Evolutionary conservation across 2,888 invertebrate genomes (phyloP), one percentile per base, ranked within the genome.

Genomic region (Noctua janthina): DNA sequence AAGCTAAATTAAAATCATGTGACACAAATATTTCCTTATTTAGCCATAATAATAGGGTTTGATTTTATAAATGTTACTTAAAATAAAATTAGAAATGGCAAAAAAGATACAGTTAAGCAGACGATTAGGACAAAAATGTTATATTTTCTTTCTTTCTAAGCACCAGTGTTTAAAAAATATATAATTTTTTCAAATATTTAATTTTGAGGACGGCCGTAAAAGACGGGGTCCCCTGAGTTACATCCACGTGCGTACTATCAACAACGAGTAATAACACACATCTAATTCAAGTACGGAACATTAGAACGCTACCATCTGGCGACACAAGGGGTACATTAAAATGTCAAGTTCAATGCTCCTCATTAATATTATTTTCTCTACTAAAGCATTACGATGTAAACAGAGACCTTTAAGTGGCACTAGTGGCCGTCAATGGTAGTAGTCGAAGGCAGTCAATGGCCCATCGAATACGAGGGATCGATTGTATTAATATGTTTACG

Each of bases 311-410:
- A 75, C 81, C 88, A 90, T 89, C 85, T 89, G 89, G 88, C 86
- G 83, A 71, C 90, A 84, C 71, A 74, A 79, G 82, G 82, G 80
- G 81, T 76, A 74, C 83, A 85, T 82, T 87, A 80, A 76, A 86
- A 87, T 87, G 83, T 89, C 90, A 90, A 90, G 90, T 90, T 90
- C 90, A 90, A 85, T 87, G 90, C 84, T 85, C 90, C 82, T 88
- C 74, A 87, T 86, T 86, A 89, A 87, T 83, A 84, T 62, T 0
- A n/a, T 49, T 70, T 59, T 84, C 59, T 86, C 80, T 74, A 76
- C 64, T 82, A 81, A 78, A 85, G 46, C 79, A 83, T 84, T 70
- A 82, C 79, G 86, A 85, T 81, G 78, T 84, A 89, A 89, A 85
- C 83, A 82, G n/a, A 72, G 75, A 29, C 75, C 29, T 80, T 87